Conservation (phyloP, 2,888 invertebrate species). For the Drosophila kokeensis region DNA sequence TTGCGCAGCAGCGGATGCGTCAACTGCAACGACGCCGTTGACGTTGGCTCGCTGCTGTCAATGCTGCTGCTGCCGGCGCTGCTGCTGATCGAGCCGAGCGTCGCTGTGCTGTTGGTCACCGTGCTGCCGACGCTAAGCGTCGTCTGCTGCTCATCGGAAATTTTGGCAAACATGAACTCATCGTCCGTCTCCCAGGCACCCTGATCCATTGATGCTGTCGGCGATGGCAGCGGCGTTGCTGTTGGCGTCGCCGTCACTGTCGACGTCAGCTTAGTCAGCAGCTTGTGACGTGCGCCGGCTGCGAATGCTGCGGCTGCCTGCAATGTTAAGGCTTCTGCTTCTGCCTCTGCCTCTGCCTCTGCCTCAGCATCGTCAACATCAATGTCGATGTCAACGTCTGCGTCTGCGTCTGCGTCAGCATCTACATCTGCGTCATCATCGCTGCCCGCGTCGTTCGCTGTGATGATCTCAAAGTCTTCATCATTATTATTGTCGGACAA, state of each 20-base stretch:
- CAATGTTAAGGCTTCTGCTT: conserved; percentile 52
- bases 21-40: conserved; percentile 35
- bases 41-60: conserved; percentile 18
- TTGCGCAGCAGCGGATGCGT: conserved; percentile 79
- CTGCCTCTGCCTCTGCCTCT: conserved; percentile 33
- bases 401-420: conserved; percentile 41
- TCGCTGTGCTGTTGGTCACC: conserved; percentile 82
- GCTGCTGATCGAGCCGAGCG: conserved; percentile 70
- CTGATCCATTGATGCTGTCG: conserved; percentile 79
- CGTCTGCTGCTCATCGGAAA: conserved; percentile 30
- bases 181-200: conserved; percentile 85
- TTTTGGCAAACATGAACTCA: conserved; percentile 83
- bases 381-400: conserved; percentile 26
- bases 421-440: conserved; percentile 49
- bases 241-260: conserved; percentile 38
- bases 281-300: conserved; percentile 63
- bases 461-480: conserved; percentile 60
- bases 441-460: conserved; percentile 22
- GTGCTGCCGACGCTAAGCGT: conserved; percentile 81
- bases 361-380: conserved; percentile 8
- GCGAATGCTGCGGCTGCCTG: conserved; percentile 68
- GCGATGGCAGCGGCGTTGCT: conserved; percentile 58
- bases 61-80: conserved; percentile 30
- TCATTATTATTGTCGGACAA: conserved; percentile 35
- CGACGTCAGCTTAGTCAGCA: conserved; percentile 47